Evolutionary conservation across 2,888 invertebrate genomes (phyloP).

Genomic region (Rosalia funebris): DNA sequence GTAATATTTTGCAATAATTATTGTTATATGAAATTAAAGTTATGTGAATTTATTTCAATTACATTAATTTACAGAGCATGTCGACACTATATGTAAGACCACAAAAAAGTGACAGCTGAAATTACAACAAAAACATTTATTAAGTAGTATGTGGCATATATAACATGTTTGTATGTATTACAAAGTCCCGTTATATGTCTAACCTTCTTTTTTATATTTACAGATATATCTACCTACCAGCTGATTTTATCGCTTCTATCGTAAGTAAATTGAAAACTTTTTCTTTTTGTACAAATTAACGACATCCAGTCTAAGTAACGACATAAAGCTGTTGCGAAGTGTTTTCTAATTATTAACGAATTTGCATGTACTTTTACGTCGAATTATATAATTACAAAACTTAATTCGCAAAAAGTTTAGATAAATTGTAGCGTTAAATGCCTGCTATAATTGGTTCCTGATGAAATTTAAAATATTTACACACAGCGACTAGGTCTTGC

Average conservation of each 20-base stretch:
- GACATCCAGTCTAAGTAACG: neutral
- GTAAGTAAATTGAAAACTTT: neutral
- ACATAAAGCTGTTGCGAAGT: neutral
- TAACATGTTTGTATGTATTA: constrained; percentile 5
- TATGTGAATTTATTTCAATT: too few relatives aligned
- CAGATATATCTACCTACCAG: neutral
- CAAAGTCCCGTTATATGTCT: constrained; percentile 6
- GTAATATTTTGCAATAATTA: too few relatives aligned
- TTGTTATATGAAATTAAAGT: too few relatives aligned
- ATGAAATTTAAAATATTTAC: neutral
- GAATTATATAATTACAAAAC: neutral
- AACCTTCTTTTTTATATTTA: constrained; percentile 2
- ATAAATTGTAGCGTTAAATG: neutral
- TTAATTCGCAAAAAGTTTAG: neutral
- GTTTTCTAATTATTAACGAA: neutral
- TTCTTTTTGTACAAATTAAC: neutral
- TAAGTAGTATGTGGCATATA: too few relatives aligned
- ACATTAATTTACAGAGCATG: constrained; percentile 8
- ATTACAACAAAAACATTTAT: constrained; percentile 3
- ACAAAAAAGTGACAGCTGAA: neutral
- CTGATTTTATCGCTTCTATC: neutral
- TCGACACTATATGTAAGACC: too few relatives aligned
- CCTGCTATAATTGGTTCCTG: neutral
- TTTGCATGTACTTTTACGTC: neutral
- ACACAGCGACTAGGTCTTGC: neutral